Base-by-base conservation (phyloP, 1,140 invertebrate genomes). In the Ridgeia piscesae region DNA sequence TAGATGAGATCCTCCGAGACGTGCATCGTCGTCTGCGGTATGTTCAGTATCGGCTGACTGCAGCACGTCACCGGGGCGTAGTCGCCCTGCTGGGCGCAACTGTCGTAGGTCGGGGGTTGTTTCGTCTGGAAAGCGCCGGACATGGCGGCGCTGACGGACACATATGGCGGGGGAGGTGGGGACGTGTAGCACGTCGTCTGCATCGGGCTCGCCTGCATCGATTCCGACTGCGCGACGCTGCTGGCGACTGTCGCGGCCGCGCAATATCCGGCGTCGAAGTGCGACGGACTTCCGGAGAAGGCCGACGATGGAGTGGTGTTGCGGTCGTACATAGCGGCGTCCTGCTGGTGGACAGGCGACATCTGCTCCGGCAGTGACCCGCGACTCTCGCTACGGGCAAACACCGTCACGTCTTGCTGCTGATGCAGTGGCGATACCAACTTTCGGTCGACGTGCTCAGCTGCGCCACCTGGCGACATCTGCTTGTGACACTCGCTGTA, bases 51-150 rank as follows among this genome's bases (percentile, higher is more conserved):
- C 6, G 89, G 89, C 89, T 92, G 88, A 35, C 33, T 90, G 88
- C 89, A 35, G 88, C 89, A 35, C 34, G 58, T 89, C 11, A 91
- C 92, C 9, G 88, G 88, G 77, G 88, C 77, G 34, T 91, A 91
- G 34, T 91, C 89, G 35, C 94, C 92, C 91, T 94, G 95, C 48
- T 95, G 94, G 91, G 94, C 92, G 91, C 95, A 95, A 92, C 95
- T 95, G 89, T 94, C 95, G 93, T 95, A 96, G 17, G 95, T 94
- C 33, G 95, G 95, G 31, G 95, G 95, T 91, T 96, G 96, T 93
- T 96, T 96, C 58, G 96, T 92, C 34, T 94, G 34, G 58, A 93
- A 94, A 50, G 93, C 21, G 89, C 58, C 58, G 6, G 58, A 77
- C 58, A 77, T 77, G 58, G 93, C 93, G 58, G 94, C 93, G 58